phyloP scores from a whole-genome alignment of 2,888 invertebrate species.

The Lordiphosa andalusiaca region DNA sequence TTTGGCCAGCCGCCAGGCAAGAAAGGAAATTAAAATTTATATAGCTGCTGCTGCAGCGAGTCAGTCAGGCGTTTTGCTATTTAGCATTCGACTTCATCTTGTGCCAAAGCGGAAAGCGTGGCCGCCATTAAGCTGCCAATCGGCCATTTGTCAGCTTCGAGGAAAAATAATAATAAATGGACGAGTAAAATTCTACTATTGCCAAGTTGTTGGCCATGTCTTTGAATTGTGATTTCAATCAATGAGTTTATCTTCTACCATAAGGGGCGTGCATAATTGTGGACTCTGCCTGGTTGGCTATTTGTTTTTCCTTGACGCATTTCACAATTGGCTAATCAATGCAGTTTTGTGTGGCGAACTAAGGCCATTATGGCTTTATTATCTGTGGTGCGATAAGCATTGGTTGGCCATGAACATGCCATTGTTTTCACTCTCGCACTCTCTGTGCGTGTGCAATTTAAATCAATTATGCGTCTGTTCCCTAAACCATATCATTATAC shows the following conservation, averaged over 20 bases:
- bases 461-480: slow-evolving; percentile 58
- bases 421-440: slow-evolving; percentile 11
- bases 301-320: slow-evolving; percentile 52
- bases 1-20: slow-evolving; percentile 57
- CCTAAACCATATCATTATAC: slow-evolving; percentile 39
- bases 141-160: slow-evolving; percentile 67
- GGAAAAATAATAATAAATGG: slow-evolving; percentile 20
- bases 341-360: slow-evolving; percentile 30
- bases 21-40: slow-evolving; percentile 69
- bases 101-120: slow-evolving; percentile 59
- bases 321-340: slow-evolving; percentile 52
- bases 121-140: slow-evolving; percentile 71
- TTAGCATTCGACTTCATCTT: slow-evolving; percentile 55
- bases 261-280: slow-evolving; percentile 51
- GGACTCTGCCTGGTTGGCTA: slow-evolving; percentile 26
- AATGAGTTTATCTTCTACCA: slow-evolving; percentile 22
- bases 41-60: slow-evolving; percentile 44
- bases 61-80: slow-evolving; percentile 48
- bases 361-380: slow-evolving; percentile 54
- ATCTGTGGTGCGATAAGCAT: slow-evolving; percentile 50
- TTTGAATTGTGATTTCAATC: slow-evolving; percentile 69
- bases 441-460: slow-evolving; percentile 44
- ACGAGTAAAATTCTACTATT: slow-evolving; percentile 20
- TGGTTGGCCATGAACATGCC: slow-evolving; percentile 23
- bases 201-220: slow-evolving; percentile 64